Base-by-base conservation (phyloP, 2,113 vertebrate genomes). In the Sebastes schlegelii region DNA sequence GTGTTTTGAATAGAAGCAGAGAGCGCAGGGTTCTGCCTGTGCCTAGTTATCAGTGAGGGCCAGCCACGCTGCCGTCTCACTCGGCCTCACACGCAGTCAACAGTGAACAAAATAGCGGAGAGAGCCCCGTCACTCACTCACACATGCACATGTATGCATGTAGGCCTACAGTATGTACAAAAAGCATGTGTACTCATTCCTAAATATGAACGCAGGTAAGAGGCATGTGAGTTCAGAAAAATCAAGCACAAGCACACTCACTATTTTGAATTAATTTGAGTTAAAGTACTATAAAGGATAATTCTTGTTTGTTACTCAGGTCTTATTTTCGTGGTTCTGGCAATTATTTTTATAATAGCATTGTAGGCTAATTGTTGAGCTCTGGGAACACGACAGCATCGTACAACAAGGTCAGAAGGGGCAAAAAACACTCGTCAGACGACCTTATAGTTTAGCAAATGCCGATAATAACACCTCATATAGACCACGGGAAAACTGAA, bases 21-120 rank as follows among this genome's bases (percentile, higher is more conserved):
- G 77, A 72, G 82, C 79, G 65, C 66, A 64, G 76, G 60, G 80
- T 83, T 86, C 71, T 74, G 74, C 21, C 70, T 77, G 72, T 64
- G 74, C 83, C 82, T 87, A 88, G 89, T 95, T 96, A 95, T 95
- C 94, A 94, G 94, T 68, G 86, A 89, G 74, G 91, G 81, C 91
- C 95, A 95, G 94, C 92, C 79, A 85, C 60, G 80, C 82, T 82
- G 74, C 69, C 87, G 93, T 94, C 91, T 95, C 94, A 93, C 93
- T 92, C 90, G 83, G 88, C 89, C 92, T 91, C 93, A 93, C 92
- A 92, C 88, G 92, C 93, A 92, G 86, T 94, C 92, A 92, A 86
- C 86, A 48, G 89, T 94, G 93, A 95, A 95, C 90, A 83, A 89
- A 85, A 91, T 80, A 91, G 80, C 26, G 6, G 46, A 74, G 75